phyloP scores from a whole-genome alignment of 1,140 invertebrate species.

The Zaprionus gabonicus region DNA sequence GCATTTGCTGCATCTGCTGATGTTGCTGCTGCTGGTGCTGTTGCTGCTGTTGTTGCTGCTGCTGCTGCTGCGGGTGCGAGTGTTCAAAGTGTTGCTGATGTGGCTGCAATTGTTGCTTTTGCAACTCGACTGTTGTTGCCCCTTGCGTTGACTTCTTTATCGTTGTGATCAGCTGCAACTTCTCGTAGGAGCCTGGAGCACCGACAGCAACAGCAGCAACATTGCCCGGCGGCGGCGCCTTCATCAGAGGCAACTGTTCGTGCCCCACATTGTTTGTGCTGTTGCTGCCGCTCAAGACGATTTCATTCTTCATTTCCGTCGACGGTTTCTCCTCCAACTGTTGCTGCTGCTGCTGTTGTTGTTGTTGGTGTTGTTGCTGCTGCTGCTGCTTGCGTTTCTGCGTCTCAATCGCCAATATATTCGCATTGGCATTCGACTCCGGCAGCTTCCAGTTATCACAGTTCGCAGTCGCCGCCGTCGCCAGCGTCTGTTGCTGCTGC shows the following conservation, averaged over 20 bases:
- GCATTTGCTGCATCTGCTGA: slow-evolving; percentile 4
- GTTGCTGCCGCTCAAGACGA: slow-evolving; percentile 11
- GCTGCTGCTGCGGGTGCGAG: slow-evolving; percentile 8
- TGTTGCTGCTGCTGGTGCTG: slow-evolving; percentile 17
- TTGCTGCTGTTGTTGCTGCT: slow-evolving; percentile 25
- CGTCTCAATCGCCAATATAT: slow-evolving; percentile 29
- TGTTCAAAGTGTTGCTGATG: slow-evolving; percentile 21
- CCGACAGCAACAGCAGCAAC: slow-evolving; percentile 14
- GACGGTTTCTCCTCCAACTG: slow-evolving; percentile 55
- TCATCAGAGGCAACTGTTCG: slow-evolving; percentile 13
- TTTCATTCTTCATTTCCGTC: slow-evolving; percentile 23
- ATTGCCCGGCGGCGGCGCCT: slow-evolving; percentile 3
- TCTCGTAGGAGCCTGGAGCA: slow-evolving; percentile 8
- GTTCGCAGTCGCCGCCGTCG: background rate
- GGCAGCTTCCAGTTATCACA: slow-evolving; percentile 42
- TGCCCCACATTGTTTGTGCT: slow-evolving; percentile 25
- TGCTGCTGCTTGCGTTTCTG: slow-evolving; percentile 57
- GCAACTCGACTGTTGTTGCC: background rate
- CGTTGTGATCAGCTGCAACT: slow-evolving; percentile 18
- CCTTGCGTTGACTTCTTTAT: slow-evolving; percentile 8
- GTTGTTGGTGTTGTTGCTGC: slow-evolving; percentile 42
- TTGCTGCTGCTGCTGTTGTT: slow-evolving; percentile 25
- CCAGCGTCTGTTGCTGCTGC: background rate
- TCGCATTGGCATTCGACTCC: slow-evolving; percentile 5
- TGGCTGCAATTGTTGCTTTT: background rate